Conservation (phyloP, 1,140 invertebrate genomes). For the Drosophila varians region DNA sequence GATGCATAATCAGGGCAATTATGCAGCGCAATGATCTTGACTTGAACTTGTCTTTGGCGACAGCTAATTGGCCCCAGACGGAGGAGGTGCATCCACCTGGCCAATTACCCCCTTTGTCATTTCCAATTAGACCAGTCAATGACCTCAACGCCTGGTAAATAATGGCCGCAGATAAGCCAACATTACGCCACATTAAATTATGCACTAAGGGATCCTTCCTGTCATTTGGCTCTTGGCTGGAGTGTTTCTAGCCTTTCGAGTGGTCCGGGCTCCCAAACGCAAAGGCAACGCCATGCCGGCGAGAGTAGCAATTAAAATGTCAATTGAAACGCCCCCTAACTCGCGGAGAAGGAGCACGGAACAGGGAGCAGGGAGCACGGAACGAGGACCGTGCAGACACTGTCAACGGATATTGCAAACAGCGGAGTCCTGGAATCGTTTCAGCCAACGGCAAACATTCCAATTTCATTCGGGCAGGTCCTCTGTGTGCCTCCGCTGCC, state of each 20-base stretch:
- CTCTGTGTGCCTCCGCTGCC: conserved; percentile 13
- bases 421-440: conserved; percentile 14
- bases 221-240: conserved; percentile 14
- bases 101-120: conserved; percentile 35
- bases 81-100: conserved; percentile 4
- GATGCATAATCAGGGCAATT: conserved; percentile 42
- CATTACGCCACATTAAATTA: conserved; percentile 65
- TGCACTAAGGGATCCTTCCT: conserved; percentile 55
- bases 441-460: conserved; percentile 53
- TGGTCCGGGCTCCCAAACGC: not conserved
- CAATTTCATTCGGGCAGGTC: conserved; percentile 58
- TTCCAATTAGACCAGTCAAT: conserved; percentile 58
- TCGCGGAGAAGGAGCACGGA: no score
- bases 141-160: conserved; percentile 46
- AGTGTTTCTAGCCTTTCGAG: conserved; percentile 18
- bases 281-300: conserved; percentile 23
- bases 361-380: not conserved
- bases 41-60: conserved; percentile 14
- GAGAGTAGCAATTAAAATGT: conserved; percentile 74
- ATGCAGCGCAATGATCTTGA: conserved; percentile 42
- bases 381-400: not conserved
- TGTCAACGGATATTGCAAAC: conserved; percentile 48
- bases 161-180: conserved; percentile 55
- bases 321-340: conserved; percentile 65
- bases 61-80: conserved; percentile 28